Conservation (phyloP, 2,888 invertebrate species). For the Sminthurinus aureus region DNA sequence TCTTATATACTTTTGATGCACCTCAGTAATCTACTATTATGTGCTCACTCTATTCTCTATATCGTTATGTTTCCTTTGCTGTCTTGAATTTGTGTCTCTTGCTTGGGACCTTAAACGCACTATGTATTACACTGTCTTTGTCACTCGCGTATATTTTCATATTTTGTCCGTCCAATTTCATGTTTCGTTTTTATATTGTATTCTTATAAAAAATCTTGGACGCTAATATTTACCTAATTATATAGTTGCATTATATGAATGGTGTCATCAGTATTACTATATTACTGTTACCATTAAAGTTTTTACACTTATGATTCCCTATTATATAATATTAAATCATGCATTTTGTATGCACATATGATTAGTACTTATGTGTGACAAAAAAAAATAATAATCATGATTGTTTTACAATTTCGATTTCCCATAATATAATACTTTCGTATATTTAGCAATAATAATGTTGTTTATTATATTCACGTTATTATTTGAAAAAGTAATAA, state of each 20-base stretch:
- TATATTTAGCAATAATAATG: slow-evolving; percentile 3
- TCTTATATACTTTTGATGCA: too few relatives aligned
- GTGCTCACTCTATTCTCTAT: neutral
- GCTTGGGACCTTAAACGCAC: neutral
- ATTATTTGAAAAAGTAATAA: slow-evolving; percentile 1
- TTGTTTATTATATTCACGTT: slow-evolving; percentile 8
- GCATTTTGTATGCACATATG: neutral
- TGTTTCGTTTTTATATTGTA: neutral
- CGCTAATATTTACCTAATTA: neutral
- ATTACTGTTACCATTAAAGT: neutral
- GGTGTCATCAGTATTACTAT: too few relatives aligned
- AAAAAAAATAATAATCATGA: neutral
- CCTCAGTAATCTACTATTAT: too few relatives aligned
- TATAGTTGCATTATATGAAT: neutral
- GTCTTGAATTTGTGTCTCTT: slow-evolving; percentile 16
- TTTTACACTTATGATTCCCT: neutral
- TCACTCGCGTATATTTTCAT: neutral
- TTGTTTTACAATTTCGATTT: neutral
- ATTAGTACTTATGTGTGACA: neutral
- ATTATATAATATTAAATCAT: neutral
- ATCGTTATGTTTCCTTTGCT: neutral
- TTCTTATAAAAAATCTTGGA: neutral
- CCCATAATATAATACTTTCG: neutral
- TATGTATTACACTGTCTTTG: neutral
- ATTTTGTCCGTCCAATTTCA: neutral